Evolutionary conservation across 1,140 invertebrate species (phyloP).

Genomic region (Spodoptera frugiperda): DNA sequence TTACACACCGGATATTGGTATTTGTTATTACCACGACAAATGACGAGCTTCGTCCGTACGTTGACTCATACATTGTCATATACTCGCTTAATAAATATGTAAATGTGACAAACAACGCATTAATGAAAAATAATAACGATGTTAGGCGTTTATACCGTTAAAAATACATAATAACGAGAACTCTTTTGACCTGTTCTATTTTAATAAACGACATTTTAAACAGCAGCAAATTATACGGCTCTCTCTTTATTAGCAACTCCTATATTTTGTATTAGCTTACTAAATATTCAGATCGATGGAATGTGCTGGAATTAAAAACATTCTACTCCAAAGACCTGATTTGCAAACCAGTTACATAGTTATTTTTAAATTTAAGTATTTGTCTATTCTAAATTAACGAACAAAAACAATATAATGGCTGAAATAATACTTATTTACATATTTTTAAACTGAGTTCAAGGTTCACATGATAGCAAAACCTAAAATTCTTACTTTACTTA

Average conservation of each 20-base stretch:
- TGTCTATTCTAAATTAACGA: not conserved
- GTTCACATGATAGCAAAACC: not conserved
- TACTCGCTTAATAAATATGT: slow-evolving; percentile 9
- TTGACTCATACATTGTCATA: slow-evolving; percentile 27
- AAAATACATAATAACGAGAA: not conserved
- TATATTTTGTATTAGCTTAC: no score
- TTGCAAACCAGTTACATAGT: no score
- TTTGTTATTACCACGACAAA: slow-evolving; percentile 44
- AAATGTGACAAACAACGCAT: not conserved
- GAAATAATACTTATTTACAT: not conserved
- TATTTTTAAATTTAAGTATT: not conserved
- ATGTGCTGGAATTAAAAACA: no score
- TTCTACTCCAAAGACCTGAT: no score
- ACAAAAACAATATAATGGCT: not conserved
- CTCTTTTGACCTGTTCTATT: not conserved
- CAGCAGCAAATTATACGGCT: no score
- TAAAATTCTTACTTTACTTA: not conserved
- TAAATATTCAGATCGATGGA: no score
- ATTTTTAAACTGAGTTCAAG: not conserved
- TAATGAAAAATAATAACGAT: not conserved
- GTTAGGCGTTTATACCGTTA: not conserved
- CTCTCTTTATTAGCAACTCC: no score
- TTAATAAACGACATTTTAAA: no score
- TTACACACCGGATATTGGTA: slow-evolving; percentile 42
- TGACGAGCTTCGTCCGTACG: slow-evolving; percentile 5